phyloP scores from a whole-genome alignment of 2,888 invertebrate species.

The Sarcophaga caerulescens region DNA sequence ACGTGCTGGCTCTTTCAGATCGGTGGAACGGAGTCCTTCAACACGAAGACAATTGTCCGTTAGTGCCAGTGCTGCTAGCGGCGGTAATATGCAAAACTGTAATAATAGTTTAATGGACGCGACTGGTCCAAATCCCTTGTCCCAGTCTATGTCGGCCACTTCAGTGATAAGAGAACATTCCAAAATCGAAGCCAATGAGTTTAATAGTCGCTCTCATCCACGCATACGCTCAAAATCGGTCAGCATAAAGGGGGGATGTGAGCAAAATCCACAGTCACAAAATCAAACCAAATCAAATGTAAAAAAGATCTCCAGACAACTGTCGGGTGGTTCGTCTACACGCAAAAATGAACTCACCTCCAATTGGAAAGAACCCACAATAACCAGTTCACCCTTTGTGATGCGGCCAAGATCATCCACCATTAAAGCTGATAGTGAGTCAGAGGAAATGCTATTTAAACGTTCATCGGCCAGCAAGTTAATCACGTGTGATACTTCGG shows the following conservation, averaged over 20 bases:
- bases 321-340: conserved; percentile 61
- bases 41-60: conserved; percentile 80
- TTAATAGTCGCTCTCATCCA: conserved; percentile 76
- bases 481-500: conserved; percentile 78
- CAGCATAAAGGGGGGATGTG: conserved; percentile 76
- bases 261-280: conserved; percentile 36
- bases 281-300: conserved; percentile 39
- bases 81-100: conserved; percentile 52
- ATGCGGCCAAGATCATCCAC: conserved; percentile 73
- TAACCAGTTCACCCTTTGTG: conserved; percentile 73
- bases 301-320: conserved; percentile 70
- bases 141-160: conserved; percentile 83
- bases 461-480: conserved; percentile 72
- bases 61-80: conserved; percentile 70
- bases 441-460: conserved; percentile 55
- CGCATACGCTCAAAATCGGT: conserved; percentile 82
- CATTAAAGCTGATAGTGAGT: conserved; percentile 68
- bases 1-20: conserved; percentile 85
- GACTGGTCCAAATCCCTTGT: conserved; percentile 77
- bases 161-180: conserved; percentile 80
- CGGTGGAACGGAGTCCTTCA: conserved; percentile 77
- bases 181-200: conserved; percentile 74
- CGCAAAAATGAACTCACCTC: conserved; percentile 67
- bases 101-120: conserved; percentile 65
- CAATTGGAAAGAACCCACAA: conserved; percentile 71